Base-by-base conservation (phyloP, 2,888 invertebrate species). In the Theretra japonica region DNA sequence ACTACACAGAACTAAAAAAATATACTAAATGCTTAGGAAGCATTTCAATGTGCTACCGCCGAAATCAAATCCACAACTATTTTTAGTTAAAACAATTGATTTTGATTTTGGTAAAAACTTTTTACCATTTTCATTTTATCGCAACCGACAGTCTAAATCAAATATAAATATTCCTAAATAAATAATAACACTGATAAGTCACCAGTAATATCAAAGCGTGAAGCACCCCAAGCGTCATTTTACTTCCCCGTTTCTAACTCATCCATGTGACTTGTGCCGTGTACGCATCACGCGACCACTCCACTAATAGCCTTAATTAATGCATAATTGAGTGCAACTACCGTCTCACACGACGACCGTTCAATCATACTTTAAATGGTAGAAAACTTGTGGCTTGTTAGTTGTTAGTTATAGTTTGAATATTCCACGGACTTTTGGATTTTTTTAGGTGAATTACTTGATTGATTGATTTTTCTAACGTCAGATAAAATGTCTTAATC, bases 251-350 rank as follows among this genome's bases (percentile, higher is more conserved):
- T 69, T 69, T 72, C 72, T 69, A 69, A 59, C 60, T 50, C 68
- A 33, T 59, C 48, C 59, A 60, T 60, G 23, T 57, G 56, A 8
- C 69, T 41, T 41, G 41, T 41, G 15, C 41, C 15, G 41, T 41
- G 41, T 30, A 72, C 33, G 53, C 72, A 71, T 68, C 71, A 60
- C 59, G 69, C 72, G 60, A 69, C 17, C n/a, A 48, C 50, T 41
- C 15, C 7, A 30, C 59, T 68, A 69, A 72, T 72, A 69, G 60
- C 59, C 23, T 69, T 69, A 69, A 72, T 72, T 72, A 72, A 69
- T 53, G 68, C 68, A 68, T 72, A 50, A 60, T 72, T 59, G 72
- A 69, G 25, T 48, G 68, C n/a, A 28, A 48, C 68, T n/a, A 68
- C 68, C 23, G 48, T 30, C 57, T 25, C 58, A 70, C 58, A 58